Conservation (phyloP, 2,888 invertebrate genomes). For the Drosophila robusta region DNA sequence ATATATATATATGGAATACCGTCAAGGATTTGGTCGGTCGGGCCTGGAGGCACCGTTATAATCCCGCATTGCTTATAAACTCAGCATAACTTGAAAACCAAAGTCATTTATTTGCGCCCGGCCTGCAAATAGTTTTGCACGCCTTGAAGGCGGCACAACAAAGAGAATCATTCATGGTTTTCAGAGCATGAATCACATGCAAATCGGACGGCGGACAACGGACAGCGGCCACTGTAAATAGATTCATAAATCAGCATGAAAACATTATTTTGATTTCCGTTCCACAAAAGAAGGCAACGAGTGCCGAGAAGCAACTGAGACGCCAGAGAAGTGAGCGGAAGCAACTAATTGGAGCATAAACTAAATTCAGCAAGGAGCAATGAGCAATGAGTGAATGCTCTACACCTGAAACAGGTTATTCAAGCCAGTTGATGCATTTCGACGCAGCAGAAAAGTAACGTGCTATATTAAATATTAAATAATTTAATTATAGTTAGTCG, state of each 20-base stretch:
- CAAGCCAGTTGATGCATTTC: not conserved
- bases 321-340: slow-evolving; percentile 56
- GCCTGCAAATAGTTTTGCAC: slow-evolving; percentile 52
- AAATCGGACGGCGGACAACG: slow-evolving; percentile 56
- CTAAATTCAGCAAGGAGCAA: slow-evolving; percentile 34
- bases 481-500: too few species aligned
- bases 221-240: slow-evolving; percentile 70
- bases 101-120: slow-evolving; percentile 68
- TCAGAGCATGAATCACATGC: slow-evolving; percentile 81
- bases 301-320: slow-evolving; percentile 13
- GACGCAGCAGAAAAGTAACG: too few species aligned
- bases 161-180: slow-evolving; percentile 80
- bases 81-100: slow-evolving; percentile 47
- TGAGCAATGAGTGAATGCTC: slow-evolving; percentile 22
- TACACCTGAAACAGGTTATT: not conserved
- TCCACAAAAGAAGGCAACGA: slow-evolving; percentile 62
- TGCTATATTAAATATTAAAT: too few species aligned
- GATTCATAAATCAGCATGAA: slow-evolving; percentile 79
- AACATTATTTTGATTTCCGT: slow-evolving; percentile 81
- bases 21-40: slow-evolving; percentile 65
- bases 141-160: slow-evolving; percentile 48
- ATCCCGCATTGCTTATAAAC: slow-evolving; percentile 60
- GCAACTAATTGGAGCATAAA: slow-evolving; percentile 79
- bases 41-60: slow-evolving; percentile 43
- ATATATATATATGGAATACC: slow-evolving; percentile 70